Conservation (phyloP, 2,888 invertebrate genomes). For the Bellardia pandia region DNA sequence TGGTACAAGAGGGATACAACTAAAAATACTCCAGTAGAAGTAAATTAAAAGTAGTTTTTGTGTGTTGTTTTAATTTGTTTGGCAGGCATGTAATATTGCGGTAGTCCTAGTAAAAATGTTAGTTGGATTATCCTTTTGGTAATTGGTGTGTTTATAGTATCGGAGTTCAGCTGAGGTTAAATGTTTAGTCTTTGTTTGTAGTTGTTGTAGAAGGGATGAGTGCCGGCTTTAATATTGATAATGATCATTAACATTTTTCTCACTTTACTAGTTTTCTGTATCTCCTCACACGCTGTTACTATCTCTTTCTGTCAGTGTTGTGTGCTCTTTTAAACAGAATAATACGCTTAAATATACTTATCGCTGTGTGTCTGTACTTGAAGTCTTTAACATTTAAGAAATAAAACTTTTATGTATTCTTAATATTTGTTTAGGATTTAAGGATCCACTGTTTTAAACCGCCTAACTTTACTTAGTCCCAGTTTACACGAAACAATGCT, state of each 20-base stretch:
- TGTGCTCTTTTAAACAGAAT: background rate
- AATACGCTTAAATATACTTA: background rate
- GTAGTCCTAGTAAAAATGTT: constrained; percentile 21
- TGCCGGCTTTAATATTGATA: background rate
- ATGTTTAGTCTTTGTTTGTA: background rate
- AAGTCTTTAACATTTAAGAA: too few relatives aligned
- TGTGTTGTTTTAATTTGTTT: background rate
- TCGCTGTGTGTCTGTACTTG: too few relatives aligned
- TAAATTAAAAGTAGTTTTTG: constrained; percentile 30
- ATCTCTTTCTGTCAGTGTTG: background rate
- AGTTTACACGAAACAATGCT: too few relatives aligned
- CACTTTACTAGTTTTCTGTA: background rate
- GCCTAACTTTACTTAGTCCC: too few relatives aligned
- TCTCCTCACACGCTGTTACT: background rate
- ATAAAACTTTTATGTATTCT: too few relatives aligned
- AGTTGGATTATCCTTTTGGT: constrained; percentile 8
- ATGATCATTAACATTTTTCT: constrained; percentile 1
- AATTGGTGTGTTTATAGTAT: background rate
- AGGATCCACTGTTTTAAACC: too few relatives aligned
- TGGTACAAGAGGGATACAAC: constrained; percentile 22
- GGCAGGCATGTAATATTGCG: constrained; percentile 52
- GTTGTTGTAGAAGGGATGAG: constrained; percentile 12
- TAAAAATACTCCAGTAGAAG: background rate
- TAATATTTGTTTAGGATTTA: too few relatives aligned
- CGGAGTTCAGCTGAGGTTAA: background rate